A percentile compares a stretch with the other conserved stretches of the same genome.
phyloP scores from a whole-genome alignment of 2,113 vertebrate genomes.

The Deroptyus accipitrinus region DNA sequence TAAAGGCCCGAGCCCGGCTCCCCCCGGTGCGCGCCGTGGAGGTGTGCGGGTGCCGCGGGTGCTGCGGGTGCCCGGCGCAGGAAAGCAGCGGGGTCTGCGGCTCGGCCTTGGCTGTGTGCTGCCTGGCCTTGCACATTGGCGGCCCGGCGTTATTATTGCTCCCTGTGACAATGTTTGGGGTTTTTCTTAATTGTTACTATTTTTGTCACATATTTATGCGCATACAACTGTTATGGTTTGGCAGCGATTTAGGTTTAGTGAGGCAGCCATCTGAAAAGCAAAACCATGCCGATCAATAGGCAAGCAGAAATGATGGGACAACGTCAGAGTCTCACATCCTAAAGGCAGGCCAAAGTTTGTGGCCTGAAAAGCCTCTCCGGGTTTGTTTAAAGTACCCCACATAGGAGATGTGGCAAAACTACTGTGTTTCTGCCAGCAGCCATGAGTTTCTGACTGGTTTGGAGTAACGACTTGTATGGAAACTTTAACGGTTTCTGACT shows the following conservation, averaged over 20 bases:
- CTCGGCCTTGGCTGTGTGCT: fast-evolving
- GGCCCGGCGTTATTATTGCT: background rate
- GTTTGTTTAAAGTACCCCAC: background rate
- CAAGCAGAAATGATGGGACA: background rate
- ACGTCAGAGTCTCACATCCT: too few relatives aligned
- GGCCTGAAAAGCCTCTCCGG: background rate
- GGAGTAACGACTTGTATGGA: background rate
- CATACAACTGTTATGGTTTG: fast-evolving
- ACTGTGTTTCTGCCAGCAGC: background rate
- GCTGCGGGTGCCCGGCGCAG: background rate
- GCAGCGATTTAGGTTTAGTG: fast-evolving
- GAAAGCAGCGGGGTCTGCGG: background rate
- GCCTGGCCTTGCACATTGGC: fast-evolving
- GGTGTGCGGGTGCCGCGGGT: background rate
- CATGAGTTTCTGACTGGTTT: background rate
- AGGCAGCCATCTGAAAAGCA: background rate
- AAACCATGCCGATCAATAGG: background rate
- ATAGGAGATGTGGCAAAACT: background rate
- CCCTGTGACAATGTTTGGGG: too few relatives aligned
- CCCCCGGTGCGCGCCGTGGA: fast-evolving
- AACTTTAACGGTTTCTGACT: background rate
- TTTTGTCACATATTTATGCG: background rate
- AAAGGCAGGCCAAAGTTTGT: background rate
- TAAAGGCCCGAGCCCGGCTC: background rate
- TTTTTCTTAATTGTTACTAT: background rate